Percentiles rank a stretch among this genome's conserved stretches.
These are phyloP conservation scores for Candidula unifasciata DNA, from an alignment of 2,888 invertebrate genomes.

Conservation along the genomic window DNA sequence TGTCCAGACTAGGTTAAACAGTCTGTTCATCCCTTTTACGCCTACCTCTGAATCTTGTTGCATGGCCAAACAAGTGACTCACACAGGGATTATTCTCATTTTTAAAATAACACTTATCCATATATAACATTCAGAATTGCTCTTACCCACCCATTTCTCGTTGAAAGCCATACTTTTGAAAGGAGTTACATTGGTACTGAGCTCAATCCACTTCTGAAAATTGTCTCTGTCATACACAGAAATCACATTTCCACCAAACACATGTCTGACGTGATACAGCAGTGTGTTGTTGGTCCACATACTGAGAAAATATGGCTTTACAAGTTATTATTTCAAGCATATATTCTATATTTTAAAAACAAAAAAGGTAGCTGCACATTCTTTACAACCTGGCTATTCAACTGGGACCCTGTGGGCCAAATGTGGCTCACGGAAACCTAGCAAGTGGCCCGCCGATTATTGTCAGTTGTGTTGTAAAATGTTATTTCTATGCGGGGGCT, in stretches of 20 bases:
- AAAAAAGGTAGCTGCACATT: too few relatives aligned
- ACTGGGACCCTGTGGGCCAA: too few relatives aligned
- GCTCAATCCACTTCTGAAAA: background rate
- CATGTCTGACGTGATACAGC: background rate
- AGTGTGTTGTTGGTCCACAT: background rate
- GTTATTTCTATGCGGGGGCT: too few relatives aligned
- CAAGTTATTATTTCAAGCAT: background rate
- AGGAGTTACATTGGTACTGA: background rate
- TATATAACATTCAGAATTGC: background rate
- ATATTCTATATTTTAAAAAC: background rate
- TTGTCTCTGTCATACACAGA: background rate
- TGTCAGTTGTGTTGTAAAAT: too few relatives aligned
- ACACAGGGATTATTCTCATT: too few relatives aligned
- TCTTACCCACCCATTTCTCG: background rate
- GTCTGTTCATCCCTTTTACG: too few relatives aligned
- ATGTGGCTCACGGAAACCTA: too few relatives aligned
- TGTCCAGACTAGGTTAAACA: too few relatives aligned
- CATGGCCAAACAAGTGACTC: too few relatives aligned
- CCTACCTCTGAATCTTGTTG: too few relatives aligned
- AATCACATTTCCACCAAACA: background rate
- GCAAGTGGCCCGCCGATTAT: too few relatives aligned
- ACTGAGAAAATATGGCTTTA: background rate
- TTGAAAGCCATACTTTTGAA: conserved; percentile 17
- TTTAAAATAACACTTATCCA: background rate
- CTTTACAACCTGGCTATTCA: too few relatives aligned